Conservation (phyloP, 2,113 vertebrate species). For the Pterocles orientalis region DNA sequence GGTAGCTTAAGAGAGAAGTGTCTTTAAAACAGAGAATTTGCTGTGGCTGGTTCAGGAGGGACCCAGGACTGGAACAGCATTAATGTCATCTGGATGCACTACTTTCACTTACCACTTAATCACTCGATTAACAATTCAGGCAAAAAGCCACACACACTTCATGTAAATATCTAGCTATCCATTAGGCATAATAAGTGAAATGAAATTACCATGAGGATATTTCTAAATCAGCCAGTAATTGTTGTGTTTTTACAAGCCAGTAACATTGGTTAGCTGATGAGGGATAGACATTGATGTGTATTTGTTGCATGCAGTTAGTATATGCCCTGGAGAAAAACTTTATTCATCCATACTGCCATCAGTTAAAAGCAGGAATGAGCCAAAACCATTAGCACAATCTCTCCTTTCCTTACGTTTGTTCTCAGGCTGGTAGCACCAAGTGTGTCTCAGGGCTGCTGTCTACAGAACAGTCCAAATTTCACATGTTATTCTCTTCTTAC, state of each 20-base stretch:
- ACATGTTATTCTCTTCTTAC: not conserved
- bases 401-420: not conserved
- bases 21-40: conserved; percentile 20
- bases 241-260: conserved; percentile 54
- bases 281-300: not conserved
- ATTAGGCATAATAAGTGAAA: conserved; percentile 62
- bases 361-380: not conserved
- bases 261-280: conserved; percentile 36
- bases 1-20: not conserved
- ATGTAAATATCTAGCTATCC: conserved; percentile 67
- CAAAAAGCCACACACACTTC: conserved; percentile 67
- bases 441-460: not conserved
- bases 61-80: conserved; percentile 29
- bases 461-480: not conserved
- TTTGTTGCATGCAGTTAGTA: conserved; percentile 23
- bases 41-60: conserved; percentile 39
- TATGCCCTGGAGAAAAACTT: conserved; percentile 36
- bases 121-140: conserved; percentile 62
- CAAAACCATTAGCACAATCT: not conserved
- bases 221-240: conserved; percentile 65
- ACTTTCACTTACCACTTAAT: conserved; percentile 58
- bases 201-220: conserved; percentile 66
- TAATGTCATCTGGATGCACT: conserved; percentile 45
- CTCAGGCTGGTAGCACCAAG: not conserved
- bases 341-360: not conserved